Conservation (phyloP, 2,113 vertebrate species). For the Tyto alba region DNA sequence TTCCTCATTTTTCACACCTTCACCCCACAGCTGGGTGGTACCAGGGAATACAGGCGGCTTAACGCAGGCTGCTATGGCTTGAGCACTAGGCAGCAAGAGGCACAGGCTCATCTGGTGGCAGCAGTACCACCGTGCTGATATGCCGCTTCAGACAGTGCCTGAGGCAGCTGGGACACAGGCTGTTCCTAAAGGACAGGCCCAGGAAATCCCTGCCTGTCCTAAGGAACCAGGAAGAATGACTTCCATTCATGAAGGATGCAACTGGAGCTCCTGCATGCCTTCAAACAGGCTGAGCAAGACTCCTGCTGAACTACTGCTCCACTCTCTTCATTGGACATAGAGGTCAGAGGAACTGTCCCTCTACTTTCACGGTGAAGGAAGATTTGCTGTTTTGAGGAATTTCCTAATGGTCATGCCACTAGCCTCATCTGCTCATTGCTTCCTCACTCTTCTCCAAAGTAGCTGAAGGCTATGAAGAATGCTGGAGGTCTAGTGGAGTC, state of each 20-base stretch:
- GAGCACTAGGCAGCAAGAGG: neutral
- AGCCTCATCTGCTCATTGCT: neutral
- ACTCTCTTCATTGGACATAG: neutral
- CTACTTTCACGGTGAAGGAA: neutral
- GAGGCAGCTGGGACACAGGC: neutral
- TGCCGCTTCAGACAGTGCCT: neutral
- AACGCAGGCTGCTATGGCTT: neutral
- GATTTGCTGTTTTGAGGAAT: neutral
- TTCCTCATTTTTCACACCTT: neutral
- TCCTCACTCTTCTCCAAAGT: neutral
- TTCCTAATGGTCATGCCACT: neutral
- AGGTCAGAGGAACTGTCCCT: neutral
- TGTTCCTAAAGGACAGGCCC: neutral
- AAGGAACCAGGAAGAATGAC: neutral
- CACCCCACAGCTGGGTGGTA: neutral
- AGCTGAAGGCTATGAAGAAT: neutral
- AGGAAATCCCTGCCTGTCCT: neutral
- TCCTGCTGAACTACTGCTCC: neutral
- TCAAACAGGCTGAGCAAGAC: neutral
- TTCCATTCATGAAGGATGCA: neutral
- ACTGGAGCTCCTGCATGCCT: neutral
- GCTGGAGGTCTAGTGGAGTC: neutral
- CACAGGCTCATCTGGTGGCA: neutral
- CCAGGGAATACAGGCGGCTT: neutral
- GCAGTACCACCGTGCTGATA: rapidly evolving